Evolutionary conservation across 2,888 invertebrate species (phyloP).

Genomic region (Hyposoter didymator): DNA sequence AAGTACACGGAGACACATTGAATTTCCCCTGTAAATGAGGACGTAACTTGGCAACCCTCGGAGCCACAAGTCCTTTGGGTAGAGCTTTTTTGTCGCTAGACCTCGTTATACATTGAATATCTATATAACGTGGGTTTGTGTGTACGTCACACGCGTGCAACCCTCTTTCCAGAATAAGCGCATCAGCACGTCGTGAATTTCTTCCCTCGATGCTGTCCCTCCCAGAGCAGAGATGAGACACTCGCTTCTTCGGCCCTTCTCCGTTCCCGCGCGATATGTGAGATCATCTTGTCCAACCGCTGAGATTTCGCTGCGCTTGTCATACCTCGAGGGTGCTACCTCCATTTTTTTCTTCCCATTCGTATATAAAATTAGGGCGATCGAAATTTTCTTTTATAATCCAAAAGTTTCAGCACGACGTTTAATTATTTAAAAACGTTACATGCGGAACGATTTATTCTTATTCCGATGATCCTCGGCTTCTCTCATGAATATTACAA

Average conservation of each 20-base stretch:
- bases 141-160: conserved; percentile 48
- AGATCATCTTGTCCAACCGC: conserved; percentile 48
- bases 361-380: neutral
- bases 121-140: neutral
- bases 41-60: conserved; percentile 8
- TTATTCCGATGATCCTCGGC: neutral
- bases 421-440: neutral
- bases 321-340: conserved; percentile 22
- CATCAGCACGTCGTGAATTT: conserved; percentile 65
- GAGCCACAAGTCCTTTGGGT: neutral
- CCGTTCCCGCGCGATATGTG: conserved; percentile 24
- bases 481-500: neutral
- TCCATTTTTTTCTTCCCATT: conserved; percentile 4
- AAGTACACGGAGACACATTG: neutral
- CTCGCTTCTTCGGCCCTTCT: neutral
- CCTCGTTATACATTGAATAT: neutral
- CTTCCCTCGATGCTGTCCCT: conserved; percentile 51
- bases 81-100: neutral
- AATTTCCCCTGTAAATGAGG: neutral
- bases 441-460: neutral
- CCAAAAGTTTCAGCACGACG: neutral
- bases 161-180: conserved; percentile 62
- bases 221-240: conserved; percentile 17
- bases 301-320: conserved; percentile 43
- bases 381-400: neutral